Base-by-base conservation (phyloP, 2,888 invertebrate genomes). In the Glaucopsyche alexis region DNA sequence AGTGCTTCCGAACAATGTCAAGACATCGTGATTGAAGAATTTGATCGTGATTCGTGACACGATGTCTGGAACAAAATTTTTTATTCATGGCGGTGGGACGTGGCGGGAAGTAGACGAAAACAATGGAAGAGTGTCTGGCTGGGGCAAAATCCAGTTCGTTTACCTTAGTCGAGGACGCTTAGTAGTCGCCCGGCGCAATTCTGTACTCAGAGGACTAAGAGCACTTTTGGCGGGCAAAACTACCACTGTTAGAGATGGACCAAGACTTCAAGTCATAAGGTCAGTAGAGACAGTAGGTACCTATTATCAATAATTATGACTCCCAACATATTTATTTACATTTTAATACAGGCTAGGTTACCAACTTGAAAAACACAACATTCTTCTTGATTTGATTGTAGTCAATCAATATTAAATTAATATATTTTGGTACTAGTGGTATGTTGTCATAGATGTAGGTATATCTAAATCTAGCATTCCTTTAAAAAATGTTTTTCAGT, bases 101-200 rank as follows among this genome's bases (percentile, higher is more conserved):
- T 86, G 86, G 86, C 82, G 86, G 55, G 82, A 82, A 74, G n/a
- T 86, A 74, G 80, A 83, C 19, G n/a, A 75, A 64, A 19, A 71
- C 13, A 67, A 77, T 47, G 81, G 85, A 42, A 75, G 78, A 40
- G 79, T 82, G 60, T 38, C 74, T 1, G 81, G 82, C 40, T 83
- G 83, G 84, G 80, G 81, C 14, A 75, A 75, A 8, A 78, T 81
- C 38, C 78, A 78, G 4, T 84, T 84, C 73, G 75, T 83, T 71
- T 80, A 69, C 73, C 60, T 76, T 72, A 75, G 74, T 9, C 77
- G 78, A 76, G 84, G 81, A 11, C 77, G 79, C 14, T 76, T 85
- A 72, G 70, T 73, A 19, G 42, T 80, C 52, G 81, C 78, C 49
- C 74, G 77, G 11, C 76, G 78, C 9, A 72, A 72, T 9, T 74